These are phyloP conservation scores for Hetaerina americana DNA, from an alignment of 1,140 invertebrate genomes.

Conservation along the genomic window DNA sequence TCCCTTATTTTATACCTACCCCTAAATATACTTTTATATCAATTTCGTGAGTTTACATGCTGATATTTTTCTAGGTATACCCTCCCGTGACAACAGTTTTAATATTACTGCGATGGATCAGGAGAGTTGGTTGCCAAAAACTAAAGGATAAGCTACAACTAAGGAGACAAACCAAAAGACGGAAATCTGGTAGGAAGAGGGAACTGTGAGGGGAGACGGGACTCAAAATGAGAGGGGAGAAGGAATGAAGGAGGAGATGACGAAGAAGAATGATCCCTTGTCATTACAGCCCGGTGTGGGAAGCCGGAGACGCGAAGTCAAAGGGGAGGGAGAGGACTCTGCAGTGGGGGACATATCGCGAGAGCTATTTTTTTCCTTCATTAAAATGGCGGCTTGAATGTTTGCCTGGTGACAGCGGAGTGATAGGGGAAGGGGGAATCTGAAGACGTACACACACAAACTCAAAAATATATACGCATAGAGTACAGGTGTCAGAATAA, in stretches of 20 bases:
- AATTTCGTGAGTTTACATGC: too few relatives aligned
- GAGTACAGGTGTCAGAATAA: background rate
- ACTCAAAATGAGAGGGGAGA: background rate
- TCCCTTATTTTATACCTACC: too few relatives aligned
- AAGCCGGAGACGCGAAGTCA: background rate
- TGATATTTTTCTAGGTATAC: too few relatives aligned
- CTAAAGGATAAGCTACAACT: too few relatives aligned
- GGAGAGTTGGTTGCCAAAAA: too few relatives aligned
- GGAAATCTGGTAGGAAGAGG: too few relatives aligned
- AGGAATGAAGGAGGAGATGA: background rate
- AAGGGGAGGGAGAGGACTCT: background rate
- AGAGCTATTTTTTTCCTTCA: background rate
- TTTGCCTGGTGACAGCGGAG: background rate
- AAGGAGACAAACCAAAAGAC: too few relatives aligned
- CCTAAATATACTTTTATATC: too few relatives aligned
- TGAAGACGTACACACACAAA: too few relatives aligned
- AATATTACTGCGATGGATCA: too few relatives aligned
- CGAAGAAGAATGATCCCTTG: background rate
- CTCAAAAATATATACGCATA: too few relatives aligned
- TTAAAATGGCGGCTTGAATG: background rate
- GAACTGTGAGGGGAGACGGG: background rate
- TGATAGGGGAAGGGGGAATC: background rate
- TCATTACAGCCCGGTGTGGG: background rate
- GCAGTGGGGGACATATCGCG: background rate
- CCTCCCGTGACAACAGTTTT: too few relatives aligned